phyloP scores from a whole-genome alignment of 2,113 vertebrate species.

The Lanius collurio region DNA sequence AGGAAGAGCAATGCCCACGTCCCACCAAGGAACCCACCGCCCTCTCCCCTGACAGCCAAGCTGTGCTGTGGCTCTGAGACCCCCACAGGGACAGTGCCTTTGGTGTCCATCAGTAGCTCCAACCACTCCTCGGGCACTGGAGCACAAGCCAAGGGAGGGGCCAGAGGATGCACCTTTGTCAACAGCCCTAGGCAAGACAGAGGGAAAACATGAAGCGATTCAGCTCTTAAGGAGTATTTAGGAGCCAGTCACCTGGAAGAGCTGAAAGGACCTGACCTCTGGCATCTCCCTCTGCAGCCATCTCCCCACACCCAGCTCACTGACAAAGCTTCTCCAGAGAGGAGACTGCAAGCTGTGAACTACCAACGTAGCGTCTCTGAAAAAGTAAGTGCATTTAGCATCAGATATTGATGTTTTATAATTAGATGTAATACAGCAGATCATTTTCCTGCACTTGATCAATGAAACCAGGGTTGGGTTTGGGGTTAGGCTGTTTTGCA shows the following conservation, averaged over 20 bases:
- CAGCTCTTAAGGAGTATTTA: conserved; percentile 11
- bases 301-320: not conserved
- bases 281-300: conserved; percentile 25
- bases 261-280: conserved; percentile 24
- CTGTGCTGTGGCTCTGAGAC: not conserved
- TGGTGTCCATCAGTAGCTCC: not conserved
- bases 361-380: not conserved
- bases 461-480: conserved; percentile 61
- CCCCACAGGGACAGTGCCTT: accelerated
- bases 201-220: not conserved
- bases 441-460: conserved; percentile 68
- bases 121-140: accelerated
- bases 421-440: conserved; percentile 72
- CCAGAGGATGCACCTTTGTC: not conserved
- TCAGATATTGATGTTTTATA: conserved; percentile 71
- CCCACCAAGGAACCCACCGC: not conserved
- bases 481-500: conserved; percentile 48
- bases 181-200: not conserved
- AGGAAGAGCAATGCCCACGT: accelerated
- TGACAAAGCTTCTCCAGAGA: conserved; percentile 23
- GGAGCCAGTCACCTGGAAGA: conserved; percentile 23
- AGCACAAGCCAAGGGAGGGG: not conserved
- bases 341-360: conserved; percentile 50
- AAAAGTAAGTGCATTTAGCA: conserved; percentile 46
- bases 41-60: not conserved